Base-by-base conservation (phyloP, 2,888 invertebrate genomes). In the Parascotia fuliginaria region DNA sequence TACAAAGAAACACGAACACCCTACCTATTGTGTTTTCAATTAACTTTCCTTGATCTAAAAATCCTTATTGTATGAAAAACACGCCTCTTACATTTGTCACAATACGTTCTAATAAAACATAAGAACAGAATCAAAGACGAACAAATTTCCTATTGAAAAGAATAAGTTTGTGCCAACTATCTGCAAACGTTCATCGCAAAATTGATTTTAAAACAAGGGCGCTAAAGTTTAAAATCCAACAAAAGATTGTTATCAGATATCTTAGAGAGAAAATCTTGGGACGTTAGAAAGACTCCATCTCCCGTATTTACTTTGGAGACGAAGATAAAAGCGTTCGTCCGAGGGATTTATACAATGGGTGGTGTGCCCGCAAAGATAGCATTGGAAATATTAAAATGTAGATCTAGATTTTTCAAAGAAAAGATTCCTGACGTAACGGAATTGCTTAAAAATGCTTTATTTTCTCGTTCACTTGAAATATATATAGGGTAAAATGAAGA, bases 261-360 rank as follows among this genome's bases (percentile, higher is more conserved):
- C 60, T 43, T 36, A 40, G 50, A 38, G 40, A 45, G 49, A 42
- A 34, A 49, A 49, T 39, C 44, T 45, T 34, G 36, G 22, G 29
- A 42, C 22, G 44, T 29, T 39, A 44, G 33, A 22, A 41, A 33
- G 53, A 58, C 63, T 60, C 64, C 57, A 68, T 70, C 65, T 65
- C 60, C 61, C 59, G 71, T 79, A 79, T 83, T 83, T 81, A 76
- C 77, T 81, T 74, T 71, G 56, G 60, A 73, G 73, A 75, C 77
- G 70, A 73, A 83, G 81, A 83, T 82, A 82, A 85, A 80, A 80
- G 75, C 79, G 52, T 76, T 69, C 70, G 65, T 71, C 67, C 58
- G 42, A 64, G 59, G 73, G 76, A 79, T 81, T 81, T 79, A 74
- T 71, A 75, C 75, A 78, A 77, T 73, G 75, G 75, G 60, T 75